A percentile compares a stretch with the other conserved stretches of the same genome.
These are phyloP conservation scores for Palythoa heliodiscus DNA, from an alignment of 92 coral and sea anemone species.

Conservation along the genomic window DNA sequence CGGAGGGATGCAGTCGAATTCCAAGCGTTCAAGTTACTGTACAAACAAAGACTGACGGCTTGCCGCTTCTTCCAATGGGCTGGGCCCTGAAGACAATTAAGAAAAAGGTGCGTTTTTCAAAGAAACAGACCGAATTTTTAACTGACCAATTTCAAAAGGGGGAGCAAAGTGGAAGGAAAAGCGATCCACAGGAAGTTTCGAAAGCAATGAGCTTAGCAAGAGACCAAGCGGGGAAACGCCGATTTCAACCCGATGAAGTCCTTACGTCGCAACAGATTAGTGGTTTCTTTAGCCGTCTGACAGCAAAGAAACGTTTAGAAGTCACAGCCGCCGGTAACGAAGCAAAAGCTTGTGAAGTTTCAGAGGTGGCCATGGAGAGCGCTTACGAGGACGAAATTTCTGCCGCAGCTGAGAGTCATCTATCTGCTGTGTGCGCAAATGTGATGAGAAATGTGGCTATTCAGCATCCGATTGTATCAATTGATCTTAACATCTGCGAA, in stretches of 20 bases:
- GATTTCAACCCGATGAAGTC: constrained; percentile 44
- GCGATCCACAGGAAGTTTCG: constrained; percentile 49
- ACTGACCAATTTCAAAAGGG: constrained; percentile 52
- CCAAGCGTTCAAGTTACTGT: not conserved
- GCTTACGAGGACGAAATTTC: constrained; percentile 13
- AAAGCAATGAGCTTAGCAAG: constrained; percentile 47
- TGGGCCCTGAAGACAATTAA: constrained; percentile 40
- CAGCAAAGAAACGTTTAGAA: constrained; percentile 50
- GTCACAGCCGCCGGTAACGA: not conserved
- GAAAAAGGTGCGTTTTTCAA: constrained; percentile 43
- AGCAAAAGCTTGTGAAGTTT: not conserved
- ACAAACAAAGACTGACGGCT: not conserved
- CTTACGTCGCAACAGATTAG: constrained; percentile 47
- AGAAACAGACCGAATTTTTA: constrained; percentile 45
- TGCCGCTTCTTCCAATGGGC: constrained; percentile 16
- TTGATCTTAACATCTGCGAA: constrained; percentile 29
- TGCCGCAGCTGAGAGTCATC: constrained; percentile 13
- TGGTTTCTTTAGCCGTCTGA: constrained; percentile 47
- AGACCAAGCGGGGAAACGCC: constrained; percentile 38
- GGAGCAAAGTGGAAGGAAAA: constrained; percentile 39
- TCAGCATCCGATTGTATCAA: not conserved
- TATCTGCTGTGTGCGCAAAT: not conserved
- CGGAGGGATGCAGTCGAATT: constrained; percentile 31
- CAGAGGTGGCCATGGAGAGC: not conserved
- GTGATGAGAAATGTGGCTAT: not conserved